A percentile compares a stretch with the other conserved stretches of the same genome.
Conservation (phyloP, 2,888 invertebrate species). For the Pachymerium ferrugineum region DNA sequence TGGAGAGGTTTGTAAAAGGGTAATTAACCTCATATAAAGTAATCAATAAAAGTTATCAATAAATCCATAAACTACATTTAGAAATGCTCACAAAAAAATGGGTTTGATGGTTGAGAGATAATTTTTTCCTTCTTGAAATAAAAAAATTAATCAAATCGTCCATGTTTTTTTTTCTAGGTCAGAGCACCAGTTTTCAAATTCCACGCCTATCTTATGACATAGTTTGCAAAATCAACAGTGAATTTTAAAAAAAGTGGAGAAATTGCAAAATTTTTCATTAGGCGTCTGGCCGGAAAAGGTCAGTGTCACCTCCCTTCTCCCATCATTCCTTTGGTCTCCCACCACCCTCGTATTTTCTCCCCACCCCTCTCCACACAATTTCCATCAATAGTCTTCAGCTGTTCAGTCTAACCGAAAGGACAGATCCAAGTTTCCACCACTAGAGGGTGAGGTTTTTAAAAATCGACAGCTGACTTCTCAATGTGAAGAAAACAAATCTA, state of each 20-base stretch:
- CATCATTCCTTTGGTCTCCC: conserved; percentile 7
- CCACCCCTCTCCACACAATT: background rate
- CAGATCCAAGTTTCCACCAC: background rate
- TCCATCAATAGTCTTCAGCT: conserved; percentile 19
- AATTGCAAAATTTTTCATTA: background rate
- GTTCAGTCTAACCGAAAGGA: conserved; percentile 1
- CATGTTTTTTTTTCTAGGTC: background rate
- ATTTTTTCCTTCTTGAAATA: background rate
- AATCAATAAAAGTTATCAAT: conserved; percentile 14
- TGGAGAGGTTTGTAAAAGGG: background rate
- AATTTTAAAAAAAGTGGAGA: background rate
- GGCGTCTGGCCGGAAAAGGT: conserved; percentile 19
- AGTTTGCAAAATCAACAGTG: background rate
- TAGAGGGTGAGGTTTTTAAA: background rate
- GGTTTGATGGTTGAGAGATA: too few species aligned
- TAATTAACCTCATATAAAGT: background rate
- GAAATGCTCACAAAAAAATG: conserved; percentile 1
- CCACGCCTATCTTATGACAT: conserved; percentile 1
- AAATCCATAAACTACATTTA: background rate
- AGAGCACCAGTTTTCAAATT: background rate
- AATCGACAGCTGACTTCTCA: background rate
- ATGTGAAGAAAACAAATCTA: too few species aligned
- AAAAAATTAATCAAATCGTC: background rate
- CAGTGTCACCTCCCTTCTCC: conserved; percentile 9
- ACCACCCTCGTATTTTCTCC: too few species aligned